phyloP scores from a whole-genome alignment of 2,797 vertebrate genomes.

The Muscicapa comitata region DNA sequence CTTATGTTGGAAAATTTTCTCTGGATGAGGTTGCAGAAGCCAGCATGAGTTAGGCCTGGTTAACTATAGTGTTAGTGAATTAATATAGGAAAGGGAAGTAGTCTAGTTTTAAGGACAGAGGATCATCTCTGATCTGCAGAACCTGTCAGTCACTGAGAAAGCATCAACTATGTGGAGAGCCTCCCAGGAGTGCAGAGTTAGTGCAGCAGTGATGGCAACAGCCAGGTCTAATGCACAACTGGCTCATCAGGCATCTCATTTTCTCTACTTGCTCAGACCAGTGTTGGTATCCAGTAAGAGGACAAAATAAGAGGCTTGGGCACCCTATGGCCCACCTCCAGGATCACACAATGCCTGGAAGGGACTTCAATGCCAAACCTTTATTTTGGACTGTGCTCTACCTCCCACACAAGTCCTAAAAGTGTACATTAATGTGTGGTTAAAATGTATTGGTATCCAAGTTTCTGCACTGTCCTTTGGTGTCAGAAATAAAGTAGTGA shows the following conservation, averaged over 20 bases:
- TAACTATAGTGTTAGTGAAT: background rate
- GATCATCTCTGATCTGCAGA: background rate
- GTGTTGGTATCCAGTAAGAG: background rate
- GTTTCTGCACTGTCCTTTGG: background rate
- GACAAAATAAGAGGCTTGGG: background rate
- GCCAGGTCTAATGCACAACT: rapidly evolving
- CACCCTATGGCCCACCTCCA: background rate
- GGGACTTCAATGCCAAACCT: background rate
- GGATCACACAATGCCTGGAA: background rate
- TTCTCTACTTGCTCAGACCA: background rate
- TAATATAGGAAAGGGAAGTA: background rate
- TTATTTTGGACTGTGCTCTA: background rate
- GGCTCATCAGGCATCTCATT: rapidly evolving
- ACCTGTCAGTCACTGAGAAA: background rate
- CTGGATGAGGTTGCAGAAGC: background rate
- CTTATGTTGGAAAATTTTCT: background rate
- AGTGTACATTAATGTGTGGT: background rate
- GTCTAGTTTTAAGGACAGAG: background rate
- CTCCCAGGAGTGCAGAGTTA: background rate
- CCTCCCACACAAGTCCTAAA: background rate
- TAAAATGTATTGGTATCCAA: background rate
- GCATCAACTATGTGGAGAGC: background rate
- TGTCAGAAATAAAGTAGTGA: background rate
- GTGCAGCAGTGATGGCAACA: background rate
- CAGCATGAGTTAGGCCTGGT: background rate